These are phyloP conservation scores for Thymelicus lineola DNA, from an alignment of 2,888 invertebrate genomes.

Conservation along the genomic window DNA sequence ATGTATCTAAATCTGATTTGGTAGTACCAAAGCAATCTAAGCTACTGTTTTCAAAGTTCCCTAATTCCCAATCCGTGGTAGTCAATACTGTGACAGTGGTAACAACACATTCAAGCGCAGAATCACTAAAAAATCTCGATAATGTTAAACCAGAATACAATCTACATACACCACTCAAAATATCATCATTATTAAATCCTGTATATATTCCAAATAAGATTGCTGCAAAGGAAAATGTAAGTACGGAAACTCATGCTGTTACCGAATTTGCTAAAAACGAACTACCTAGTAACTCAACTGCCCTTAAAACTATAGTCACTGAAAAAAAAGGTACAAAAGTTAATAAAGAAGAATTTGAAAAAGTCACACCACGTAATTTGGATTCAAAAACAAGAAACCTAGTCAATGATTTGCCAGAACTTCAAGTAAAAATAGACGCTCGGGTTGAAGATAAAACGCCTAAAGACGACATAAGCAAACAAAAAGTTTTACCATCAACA, in stretches of 20 bases:
- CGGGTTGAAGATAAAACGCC: background rate
- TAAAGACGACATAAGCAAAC: background rate
- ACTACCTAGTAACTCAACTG: background rate
- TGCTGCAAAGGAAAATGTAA: slow-evolving; percentile 16
- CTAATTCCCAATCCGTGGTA: slow-evolving; percentile 14
- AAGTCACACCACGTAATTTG: background rate
- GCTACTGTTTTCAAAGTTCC: background rate
- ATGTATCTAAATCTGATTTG: background rate
- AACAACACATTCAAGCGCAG: slow-evolving; percentile 16
- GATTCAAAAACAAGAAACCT: background rate
- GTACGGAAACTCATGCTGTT: background rate
- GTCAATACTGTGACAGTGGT: slow-evolving; percentile 43
- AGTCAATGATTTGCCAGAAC: slow-evolving; percentile 7
- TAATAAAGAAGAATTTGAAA: background rate
- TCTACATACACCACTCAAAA: slow-evolving; percentile 65
- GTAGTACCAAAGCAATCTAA: background rate
- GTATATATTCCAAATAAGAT: slow-evolving; percentile 50
- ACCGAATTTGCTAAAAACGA: background rate
- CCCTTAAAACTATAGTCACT: background rate
- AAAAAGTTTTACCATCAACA: slow-evolving; percentile 20
- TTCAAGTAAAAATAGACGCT: slow-evolving; percentile 1
- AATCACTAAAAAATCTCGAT: background rate
- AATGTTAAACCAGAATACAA: slow-evolving; percentile 40
- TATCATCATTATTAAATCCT: slow-evolving; percentile 66
- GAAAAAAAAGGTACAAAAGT: background rate